Conservation (phyloP, 1,140 invertebrate genomes). For the Delia radicum region DNA sequence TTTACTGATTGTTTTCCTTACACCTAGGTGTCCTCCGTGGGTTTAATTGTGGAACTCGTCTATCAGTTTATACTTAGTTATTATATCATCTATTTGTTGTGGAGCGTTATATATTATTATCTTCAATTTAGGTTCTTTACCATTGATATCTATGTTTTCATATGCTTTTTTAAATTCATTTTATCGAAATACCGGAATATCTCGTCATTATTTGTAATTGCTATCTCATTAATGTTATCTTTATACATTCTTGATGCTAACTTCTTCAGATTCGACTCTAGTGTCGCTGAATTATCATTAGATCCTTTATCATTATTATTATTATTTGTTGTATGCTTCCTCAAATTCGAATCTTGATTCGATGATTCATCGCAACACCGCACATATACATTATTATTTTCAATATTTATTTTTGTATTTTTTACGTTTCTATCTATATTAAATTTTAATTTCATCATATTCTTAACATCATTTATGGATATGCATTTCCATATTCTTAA, state of each 20-base stretch:
- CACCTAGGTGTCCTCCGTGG: too few relatives aligned
- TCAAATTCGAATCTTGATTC: not conserved
- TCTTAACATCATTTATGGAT: not conserved
- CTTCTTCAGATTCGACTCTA: not conserved
- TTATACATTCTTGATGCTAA: not conserved
- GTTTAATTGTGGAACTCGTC: not conserved
- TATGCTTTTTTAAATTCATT: conserved; percentile 8
- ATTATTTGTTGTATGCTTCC: not conserved
- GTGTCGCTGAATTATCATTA: not conserved
- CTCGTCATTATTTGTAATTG: not conserved
- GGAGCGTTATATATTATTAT: not conserved
- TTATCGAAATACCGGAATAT: not conserved
- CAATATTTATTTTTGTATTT: not conserved
- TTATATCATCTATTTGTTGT: not conserved
- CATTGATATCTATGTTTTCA: not conserved
- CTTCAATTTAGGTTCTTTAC: not conserved
- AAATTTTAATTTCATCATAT: conserved; percentile 2
- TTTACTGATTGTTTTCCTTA: too few relatives aligned
- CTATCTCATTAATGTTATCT: not conserved
- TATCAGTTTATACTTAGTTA: not conserved
- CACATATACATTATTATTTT: too few relatives aligned
- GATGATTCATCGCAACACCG: not conserved
- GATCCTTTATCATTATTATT: not conserved
- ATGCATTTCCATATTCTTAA: conserved; percentile 12
- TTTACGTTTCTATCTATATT: not conserved